Evolutionary conservation across 2,888 invertebrate genomes (phyloP).

Genomic region (Alcis repandata): DNA sequence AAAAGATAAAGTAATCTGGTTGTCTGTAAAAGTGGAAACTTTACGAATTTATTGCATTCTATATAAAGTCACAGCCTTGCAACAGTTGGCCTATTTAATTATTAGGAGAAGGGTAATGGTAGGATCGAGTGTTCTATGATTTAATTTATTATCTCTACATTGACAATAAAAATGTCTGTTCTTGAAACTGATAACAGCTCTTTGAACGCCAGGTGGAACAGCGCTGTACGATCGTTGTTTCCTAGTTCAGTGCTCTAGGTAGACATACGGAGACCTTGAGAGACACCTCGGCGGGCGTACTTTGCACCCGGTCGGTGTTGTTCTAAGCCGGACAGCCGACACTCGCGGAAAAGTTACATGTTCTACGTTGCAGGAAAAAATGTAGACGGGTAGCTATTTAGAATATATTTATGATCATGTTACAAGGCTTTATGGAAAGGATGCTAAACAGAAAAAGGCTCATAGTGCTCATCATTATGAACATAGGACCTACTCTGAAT

Average conservation of each 20-base stretch:
- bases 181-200: conserved; percentile 21
- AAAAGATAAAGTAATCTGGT: conserved; percentile 6
- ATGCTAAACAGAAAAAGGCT: too few species aligned
- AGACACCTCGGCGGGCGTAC: conserved; percentile 49
- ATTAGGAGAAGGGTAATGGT: background rate
- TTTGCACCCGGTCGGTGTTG: conserved; percentile 41
- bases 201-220: conserved; percentile 17
- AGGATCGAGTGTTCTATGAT: background rate
- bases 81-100: too few species aligned
- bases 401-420: too few species aligned
- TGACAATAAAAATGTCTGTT: background rate
- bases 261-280: conserved; percentile 47
- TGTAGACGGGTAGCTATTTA: too few species aligned
- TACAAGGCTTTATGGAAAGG: too few species aligned
- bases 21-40: background rate
- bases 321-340: conserved; percentile 3
- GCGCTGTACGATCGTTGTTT: conserved; percentile 15
- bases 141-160: background rate
- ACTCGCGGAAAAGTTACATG: background rate
- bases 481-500: too few species aligned
- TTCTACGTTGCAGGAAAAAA: too few species aligned
- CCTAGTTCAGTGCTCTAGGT: conserved; percentile 22
- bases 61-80: background rate
- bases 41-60: background rate
- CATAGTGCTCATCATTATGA: too few species aligned